Evolutionary conservation across 2,113 vertebrate species (phyloP).

Genomic region (Erpornis zantholeuca): DNA sequence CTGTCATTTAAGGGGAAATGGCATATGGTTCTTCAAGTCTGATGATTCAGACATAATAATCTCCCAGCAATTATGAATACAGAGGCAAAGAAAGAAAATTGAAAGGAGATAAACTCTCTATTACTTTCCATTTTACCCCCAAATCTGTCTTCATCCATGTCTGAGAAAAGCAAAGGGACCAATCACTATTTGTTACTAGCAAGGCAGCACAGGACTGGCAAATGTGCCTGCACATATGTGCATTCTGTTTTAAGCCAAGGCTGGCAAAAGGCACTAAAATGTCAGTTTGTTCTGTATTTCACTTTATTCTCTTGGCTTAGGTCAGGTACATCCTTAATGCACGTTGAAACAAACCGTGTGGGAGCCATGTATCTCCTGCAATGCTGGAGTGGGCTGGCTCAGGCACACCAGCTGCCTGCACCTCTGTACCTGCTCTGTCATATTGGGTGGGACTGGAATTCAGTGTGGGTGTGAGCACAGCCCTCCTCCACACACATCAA

Average conservation of each 20-base stretch:
- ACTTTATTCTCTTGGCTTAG: neutral
- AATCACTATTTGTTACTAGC: neutral
- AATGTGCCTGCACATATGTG: neutral
- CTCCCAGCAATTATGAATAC: neutral
- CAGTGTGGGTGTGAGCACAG: neutral
- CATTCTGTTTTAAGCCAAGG: neutral
- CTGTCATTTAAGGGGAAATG: neutral
- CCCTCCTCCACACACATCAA: neutral
- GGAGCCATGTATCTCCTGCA: neutral
- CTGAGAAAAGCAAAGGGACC: neutral
- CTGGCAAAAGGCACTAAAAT: neutral
- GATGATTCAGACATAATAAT: slow-evolving; percentile 1
- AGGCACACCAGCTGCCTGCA: neutral
- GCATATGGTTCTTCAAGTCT: neutral
- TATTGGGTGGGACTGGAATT: neutral
- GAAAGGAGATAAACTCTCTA: neutral
- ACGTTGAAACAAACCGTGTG: neutral
- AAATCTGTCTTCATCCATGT: neutral
- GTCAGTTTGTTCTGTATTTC: neutral
- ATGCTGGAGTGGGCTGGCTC: neutral
- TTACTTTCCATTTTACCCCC: neutral
- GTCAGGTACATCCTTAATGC: neutral
- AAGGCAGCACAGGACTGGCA: neutral
- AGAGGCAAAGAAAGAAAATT: neutral
- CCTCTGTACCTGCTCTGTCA: neutral